Conservation (phyloP, 2,888 invertebrate genomes). For the Osmoderma eremita region DNA sequence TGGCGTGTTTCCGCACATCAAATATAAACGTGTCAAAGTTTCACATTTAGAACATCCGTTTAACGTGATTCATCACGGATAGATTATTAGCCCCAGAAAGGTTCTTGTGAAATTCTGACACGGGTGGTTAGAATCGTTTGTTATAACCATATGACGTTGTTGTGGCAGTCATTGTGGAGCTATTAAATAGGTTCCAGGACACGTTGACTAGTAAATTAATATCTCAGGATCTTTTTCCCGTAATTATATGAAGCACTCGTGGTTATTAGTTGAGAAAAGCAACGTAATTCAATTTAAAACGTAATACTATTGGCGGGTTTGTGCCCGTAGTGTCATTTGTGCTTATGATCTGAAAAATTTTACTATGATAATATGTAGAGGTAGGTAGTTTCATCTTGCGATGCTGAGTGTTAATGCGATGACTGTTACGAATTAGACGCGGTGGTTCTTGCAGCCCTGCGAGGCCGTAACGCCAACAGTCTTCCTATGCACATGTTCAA, state of each 20-base stretch:
- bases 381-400: conserved; percentile 45
- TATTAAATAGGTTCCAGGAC: neutral
- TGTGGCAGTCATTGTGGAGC: neutral
- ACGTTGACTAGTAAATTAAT: too few species aligned
- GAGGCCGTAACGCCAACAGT: conserved; percentile 38
- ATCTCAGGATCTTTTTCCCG: neutral
- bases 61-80: conserved; percentile 10
- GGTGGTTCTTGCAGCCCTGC: conserved; percentile 41
- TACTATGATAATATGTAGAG: conserved; percentile 44
- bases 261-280: conserved; percentile 6
- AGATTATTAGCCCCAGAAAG: neutral
- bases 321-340: conserved; percentile 9
- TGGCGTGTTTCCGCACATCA: conserved; percentile 4
- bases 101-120: conserved; percentile 1
- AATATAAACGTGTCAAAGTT: neutral
- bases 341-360: conserved; percentile 37
- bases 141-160: conserved; percentile 12
- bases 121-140: neutral
- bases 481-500: conserved; percentile 38
- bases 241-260: too few species aligned
- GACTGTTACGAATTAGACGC: conserved; percentile 50
- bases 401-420: conserved; percentile 47
- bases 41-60: neutral
- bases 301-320: conserved; percentile 37
- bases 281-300: conserved; percentile 44